phyloP scores from a whole-genome alignment of 1,140 invertebrate species.

The Bombus fervidus region DNA sequence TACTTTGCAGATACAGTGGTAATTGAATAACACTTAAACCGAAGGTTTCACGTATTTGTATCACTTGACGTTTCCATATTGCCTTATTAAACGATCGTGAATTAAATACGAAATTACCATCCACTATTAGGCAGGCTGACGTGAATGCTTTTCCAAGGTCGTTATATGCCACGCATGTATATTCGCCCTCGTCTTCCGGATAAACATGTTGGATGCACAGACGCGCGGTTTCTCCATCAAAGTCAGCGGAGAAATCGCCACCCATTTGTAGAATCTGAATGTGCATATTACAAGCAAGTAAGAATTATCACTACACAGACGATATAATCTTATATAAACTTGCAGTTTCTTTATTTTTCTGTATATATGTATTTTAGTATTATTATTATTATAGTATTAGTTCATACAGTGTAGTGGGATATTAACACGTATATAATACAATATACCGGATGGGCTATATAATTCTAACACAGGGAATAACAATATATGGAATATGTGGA shows the following conservation, averaged over 20 bases:
- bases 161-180: slow-evolving; percentile 92
- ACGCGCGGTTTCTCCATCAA: slow-evolving; percentile 86
- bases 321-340: not conserved
- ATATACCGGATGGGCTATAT: too few relatives aligned
- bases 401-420: too few relatives aligned
- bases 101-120: slow-evolving; percentile 84
- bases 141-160: slow-evolving; percentile 90
- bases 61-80: not conserved
- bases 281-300: too few relatives aligned
- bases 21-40: slow-evolving; percentile 1
- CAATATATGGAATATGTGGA: too few relatives aligned
- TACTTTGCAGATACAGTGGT: slow-evolving; percentile 1
- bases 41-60: not conserved
- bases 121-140: slow-evolving; percentile 90
- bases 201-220: slow-evolving; percentile 90
- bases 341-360: too few relatives aligned
- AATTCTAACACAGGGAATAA: too few relatives aligned
- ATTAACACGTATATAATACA: too few relatives aligned
- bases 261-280: slow-evolving; percentile 85
- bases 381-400: not conserved
- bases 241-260: slow-evolving; percentile 86
- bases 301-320: not conserved
- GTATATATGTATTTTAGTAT: not conserved
- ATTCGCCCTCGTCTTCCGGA: slow-evolving; percentile 95
- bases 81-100: not conserved